A percentile compares a stretch with the other conserved stretches of the same genome.
Conservation (phyloP, 2,797 vertebrate genomes). For the Botia almorhae region DNA sequence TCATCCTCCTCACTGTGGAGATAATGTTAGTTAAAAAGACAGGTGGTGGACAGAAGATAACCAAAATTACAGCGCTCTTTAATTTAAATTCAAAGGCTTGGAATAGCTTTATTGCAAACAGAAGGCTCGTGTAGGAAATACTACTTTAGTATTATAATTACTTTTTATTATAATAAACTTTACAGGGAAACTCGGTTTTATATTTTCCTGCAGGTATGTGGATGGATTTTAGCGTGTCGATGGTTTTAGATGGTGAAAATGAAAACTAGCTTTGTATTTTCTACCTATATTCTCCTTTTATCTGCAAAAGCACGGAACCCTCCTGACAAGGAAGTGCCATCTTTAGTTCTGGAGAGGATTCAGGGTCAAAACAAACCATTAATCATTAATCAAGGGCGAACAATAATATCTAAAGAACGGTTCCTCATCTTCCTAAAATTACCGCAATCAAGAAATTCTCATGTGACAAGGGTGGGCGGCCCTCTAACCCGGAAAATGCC, state of each 20-base stretch:
- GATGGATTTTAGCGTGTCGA: too few species aligned
- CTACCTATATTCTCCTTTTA: background rate
- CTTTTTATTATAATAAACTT: background rate
- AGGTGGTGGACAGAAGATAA: constrained; percentile 22
- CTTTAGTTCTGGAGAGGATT: background rate
- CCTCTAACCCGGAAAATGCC: constrained; percentile 9
- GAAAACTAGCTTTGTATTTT: background rate
- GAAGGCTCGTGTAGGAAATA: background rate
- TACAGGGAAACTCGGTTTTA: background rate
- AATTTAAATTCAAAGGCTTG: background rate
- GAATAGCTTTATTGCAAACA: background rate
- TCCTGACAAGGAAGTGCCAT: background rate
- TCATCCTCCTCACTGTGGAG: constrained; percentile 60
- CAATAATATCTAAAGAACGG: background rate
- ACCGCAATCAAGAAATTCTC: constrained; percentile 73
- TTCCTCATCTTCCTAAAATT: constrained; percentile 63
- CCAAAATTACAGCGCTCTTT: constrained; percentile 2
- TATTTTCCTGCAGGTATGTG: background rate
- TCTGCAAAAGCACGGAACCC: background rate
- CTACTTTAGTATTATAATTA: too few species aligned
- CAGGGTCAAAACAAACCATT: background rate
- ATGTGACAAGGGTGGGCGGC: constrained; percentile 66
- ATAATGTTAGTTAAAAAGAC: constrained; percentile 38
- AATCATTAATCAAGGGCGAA: background rate
- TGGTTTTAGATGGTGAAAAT: too few species aligned